Percentiles rank a stretch among this genome's conserved stretches.
phyloP scores from a whole-genome alignment of 2,888 invertebrate genomes.

The Omphaloscelis lunosa region DNA sequence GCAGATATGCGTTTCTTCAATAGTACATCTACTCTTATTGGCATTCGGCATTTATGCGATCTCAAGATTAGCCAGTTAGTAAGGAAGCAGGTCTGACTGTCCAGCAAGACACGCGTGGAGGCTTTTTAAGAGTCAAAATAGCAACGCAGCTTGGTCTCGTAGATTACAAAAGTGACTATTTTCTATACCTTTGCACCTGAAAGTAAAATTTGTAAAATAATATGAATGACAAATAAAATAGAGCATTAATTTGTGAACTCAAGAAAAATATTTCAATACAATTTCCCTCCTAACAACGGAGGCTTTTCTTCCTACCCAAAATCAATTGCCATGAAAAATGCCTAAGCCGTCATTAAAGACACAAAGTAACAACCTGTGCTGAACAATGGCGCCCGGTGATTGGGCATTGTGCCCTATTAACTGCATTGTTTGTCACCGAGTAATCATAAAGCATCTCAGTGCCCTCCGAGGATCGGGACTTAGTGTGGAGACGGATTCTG shows the following conservation, averaged over 20 bases:
- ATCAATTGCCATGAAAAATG: constrained; percentile 48
- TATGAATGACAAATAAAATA: background rate
- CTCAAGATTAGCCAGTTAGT: background rate
- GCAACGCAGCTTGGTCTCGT: background rate
- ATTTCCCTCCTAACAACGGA: background rate
- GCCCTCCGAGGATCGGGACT: constrained; percentile 73
- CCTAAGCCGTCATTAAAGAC: constrained; percentile 44
- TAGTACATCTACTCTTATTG: too few relatives aligned
- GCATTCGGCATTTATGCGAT: background rate
- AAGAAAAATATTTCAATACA: background rate
- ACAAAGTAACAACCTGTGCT: constrained; percentile 48
- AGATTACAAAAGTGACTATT: background rate
- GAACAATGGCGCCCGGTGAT: constrained; percentile 80
- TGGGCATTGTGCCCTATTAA: constrained; percentile 89
- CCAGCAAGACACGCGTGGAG: background rate
- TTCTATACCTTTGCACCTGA: background rate
- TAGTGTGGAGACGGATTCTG: constrained; percentile 71
- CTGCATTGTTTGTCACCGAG: constrained; percentile 86
- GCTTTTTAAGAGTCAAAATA: background rate
- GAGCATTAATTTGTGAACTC: background rate
- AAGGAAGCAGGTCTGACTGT: background rate
- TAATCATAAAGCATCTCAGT: constrained; percentile 87
- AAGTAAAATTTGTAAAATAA: background rate
- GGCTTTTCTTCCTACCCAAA: constrained; percentile 23
- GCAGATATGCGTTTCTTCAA: too few relatives aligned